These are phyloP conservation scores for Dermolepida albohirtum DNA, from an alignment of 2,888 invertebrate species.

Conservation along the genomic window DNA sequence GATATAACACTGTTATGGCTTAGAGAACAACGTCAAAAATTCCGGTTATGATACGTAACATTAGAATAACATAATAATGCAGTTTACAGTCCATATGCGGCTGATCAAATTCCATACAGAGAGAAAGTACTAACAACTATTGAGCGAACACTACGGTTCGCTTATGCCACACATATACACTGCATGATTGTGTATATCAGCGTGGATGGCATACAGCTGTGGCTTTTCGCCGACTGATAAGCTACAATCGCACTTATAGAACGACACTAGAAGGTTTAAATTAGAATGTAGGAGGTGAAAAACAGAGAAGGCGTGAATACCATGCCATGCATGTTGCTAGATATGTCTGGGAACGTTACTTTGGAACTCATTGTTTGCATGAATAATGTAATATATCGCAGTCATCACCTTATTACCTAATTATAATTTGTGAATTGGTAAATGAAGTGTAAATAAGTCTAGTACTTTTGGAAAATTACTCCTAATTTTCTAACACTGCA, in stretches of 20 bases:
- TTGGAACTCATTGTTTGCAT: no score
- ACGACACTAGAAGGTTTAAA: background rate
- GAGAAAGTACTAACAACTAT: conserved; percentile 31
- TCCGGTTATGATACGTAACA: conserved; percentile 20
- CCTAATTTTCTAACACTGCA: no score
- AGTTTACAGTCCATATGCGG: conserved; percentile 33
- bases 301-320: conserved; percentile 21
- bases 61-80: conserved; percentile 25
- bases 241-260: conserved; percentile 15
- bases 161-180: no score
- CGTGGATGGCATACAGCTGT: conserved; percentile 29
- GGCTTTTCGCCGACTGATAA: conserved; percentile 8
- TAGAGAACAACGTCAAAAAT: conserved; percentile 21
- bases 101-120: conserved; percentile 30
- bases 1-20: conserved; percentile 4
- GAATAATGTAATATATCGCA: no score
- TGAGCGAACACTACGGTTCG: background rate
- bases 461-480: no score
- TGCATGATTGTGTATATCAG: conserved; percentile 8
- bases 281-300: background rate
- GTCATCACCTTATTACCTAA: no score
- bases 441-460: no score
- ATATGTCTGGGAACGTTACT: background rate
- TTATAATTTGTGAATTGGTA: no score
- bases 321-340: background rate